Conservation (phyloP, 2,888 invertebrate genomes). For the Malthinus seriepunctatus region DNA sequence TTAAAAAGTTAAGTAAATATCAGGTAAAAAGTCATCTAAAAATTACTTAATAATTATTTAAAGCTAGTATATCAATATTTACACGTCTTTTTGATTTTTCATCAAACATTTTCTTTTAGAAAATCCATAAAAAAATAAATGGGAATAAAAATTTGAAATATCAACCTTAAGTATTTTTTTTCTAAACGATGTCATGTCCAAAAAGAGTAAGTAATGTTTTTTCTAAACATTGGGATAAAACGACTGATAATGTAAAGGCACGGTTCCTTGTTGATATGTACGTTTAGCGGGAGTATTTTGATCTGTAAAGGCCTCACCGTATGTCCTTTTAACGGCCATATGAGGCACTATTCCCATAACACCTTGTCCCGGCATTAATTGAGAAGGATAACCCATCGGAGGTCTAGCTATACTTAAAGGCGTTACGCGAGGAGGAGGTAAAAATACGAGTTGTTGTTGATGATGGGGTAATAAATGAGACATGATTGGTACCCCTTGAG, state of each 20-base stretch:
- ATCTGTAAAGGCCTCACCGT: constrained; percentile 53
- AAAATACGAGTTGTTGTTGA: constrained; percentile 30
- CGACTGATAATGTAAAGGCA: constrained; percentile 48
- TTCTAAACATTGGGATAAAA: constrained; percentile 53
- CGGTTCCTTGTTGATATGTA: constrained; percentile 43
- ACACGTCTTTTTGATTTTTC: background rate
- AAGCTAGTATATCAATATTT: background rate
- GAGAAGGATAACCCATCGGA: constrained; percentile 40
- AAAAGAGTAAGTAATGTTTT: background rate
- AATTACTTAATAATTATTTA: background rate
- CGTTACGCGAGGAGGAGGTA: constrained; percentile 35
- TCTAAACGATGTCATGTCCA: background rate
- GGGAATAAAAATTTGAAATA: background rate
- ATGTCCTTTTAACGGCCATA: constrained; percentile 51
- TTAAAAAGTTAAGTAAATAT: constrained; percentile 2
- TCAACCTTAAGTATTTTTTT: background rate
- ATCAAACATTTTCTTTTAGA: background rate
- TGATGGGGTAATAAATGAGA: constrained; percentile 47
- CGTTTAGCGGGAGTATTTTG: constrained; percentile 49
- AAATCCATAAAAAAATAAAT: background rate
- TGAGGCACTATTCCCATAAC: constrained; percentile 46
- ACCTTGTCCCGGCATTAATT: constrained; percentile 41
- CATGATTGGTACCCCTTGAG: constrained; percentile 48
- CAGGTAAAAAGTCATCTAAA: constrained; percentile 1
- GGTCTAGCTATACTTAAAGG: constrained; percentile 39